A percentile compares a stretch with the other conserved stretches of the same genome.
These are phyloP conservation scores for Anoplius nigerrimus DNA, from an alignment of 2,888 invertebrate genomes.

Conservation along the genomic window DNA sequence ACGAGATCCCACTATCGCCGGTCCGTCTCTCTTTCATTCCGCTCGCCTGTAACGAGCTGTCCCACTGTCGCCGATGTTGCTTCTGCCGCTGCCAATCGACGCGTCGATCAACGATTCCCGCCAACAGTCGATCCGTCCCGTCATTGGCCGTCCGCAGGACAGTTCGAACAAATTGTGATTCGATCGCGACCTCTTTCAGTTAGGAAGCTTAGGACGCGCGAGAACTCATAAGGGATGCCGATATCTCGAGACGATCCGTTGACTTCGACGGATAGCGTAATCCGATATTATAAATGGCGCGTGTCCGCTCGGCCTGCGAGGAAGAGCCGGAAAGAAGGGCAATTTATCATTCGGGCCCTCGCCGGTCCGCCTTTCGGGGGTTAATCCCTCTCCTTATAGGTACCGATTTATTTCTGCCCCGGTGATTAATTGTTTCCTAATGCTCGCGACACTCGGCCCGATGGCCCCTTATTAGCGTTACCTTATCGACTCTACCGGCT, in stretches of 20 bases:
- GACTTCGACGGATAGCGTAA: conserved; percentile 66
- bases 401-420: conserved; percentile 58
- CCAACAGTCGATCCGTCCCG: too few species aligned
- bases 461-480: conserved; percentile 30
- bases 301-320: conserved; percentile 13
- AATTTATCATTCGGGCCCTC: conserved; percentile 57
- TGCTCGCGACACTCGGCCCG: conserved; percentile 30
- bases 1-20: too few species aligned
- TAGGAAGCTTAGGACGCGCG: background rate
- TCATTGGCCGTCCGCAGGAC: too few species aligned
- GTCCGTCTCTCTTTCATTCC: too few species aligned
- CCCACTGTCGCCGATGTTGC: too few species aligned
- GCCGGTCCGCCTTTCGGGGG: conserved; percentile 48
- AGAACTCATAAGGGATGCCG: conserved; percentile 22
- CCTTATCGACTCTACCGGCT: conserved; percentile 13
- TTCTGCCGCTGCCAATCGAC: too few species aligned
- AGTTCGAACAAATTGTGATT: too few species aligned
- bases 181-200: too few species aligned
- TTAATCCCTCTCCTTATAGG: conserved; percentile 62
- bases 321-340: conserved; percentile 48
- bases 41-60: too few species aligned
- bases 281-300: conserved; percentile 65
- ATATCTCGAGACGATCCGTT: conserved; percentile 36
- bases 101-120: too few species aligned
- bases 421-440: conserved; percentile 58